Conservation (phyloP, 2,113 vertebrate species). For the Lophura nycthemera region DNA sequence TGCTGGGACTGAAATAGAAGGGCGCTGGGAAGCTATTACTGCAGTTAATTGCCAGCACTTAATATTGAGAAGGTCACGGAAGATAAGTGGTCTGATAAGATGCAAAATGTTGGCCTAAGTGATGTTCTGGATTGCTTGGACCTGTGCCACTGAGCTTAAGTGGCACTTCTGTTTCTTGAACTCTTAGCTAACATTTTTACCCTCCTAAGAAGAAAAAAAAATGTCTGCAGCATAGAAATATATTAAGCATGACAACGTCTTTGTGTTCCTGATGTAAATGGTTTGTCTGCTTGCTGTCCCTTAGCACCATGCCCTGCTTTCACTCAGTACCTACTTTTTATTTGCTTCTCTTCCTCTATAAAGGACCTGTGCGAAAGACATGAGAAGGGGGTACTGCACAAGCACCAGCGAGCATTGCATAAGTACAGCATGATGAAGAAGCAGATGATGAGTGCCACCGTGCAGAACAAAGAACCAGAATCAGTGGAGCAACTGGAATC, state of each 20-base stretch:
- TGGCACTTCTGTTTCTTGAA: not conserved
- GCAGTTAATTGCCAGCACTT: not conserved
- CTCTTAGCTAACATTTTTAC: not conserved
- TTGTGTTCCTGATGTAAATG: not conserved
- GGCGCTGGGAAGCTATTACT: not conserved
- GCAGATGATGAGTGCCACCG: conserved; percentile 90
- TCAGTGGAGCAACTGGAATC: conserved; percentile 94
- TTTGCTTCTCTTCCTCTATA: not conserved
- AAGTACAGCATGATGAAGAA: conserved; percentile 94
- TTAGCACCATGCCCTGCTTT: not conserved
- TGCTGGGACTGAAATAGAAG: not conserved
- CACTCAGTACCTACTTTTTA: not conserved
- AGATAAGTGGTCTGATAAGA: conserved; percentile 19
- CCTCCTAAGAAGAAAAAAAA: not conserved
- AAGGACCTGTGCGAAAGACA: conserved; percentile 97
- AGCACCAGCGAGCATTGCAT: conserved; percentile 94
- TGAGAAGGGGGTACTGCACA: conserved; percentile 93
- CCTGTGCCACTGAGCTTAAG: not conserved
- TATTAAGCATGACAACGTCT: accelerated
- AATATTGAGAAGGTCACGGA: not conserved
- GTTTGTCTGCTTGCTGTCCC: not conserved
- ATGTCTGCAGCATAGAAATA: not conserved
- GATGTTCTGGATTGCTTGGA: not conserved
- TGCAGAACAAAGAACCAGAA: conserved; percentile 89
- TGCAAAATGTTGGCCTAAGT: not conserved